phyloP scores from a whole-genome alignment of 2,113 vertebrate genomes.

The Sylvicapra grimmia region DNA sequence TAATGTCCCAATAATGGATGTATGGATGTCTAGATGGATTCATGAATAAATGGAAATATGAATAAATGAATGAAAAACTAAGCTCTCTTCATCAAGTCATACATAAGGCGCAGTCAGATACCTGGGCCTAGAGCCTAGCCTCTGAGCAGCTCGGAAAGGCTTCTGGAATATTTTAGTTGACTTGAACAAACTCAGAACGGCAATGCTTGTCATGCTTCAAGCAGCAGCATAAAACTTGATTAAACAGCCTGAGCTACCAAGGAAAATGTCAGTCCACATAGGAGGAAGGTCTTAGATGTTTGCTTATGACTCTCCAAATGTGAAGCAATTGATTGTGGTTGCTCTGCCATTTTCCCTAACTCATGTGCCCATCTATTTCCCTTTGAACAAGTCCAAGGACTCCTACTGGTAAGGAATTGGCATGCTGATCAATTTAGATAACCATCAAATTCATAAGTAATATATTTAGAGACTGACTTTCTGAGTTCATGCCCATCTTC shows the following conservation, averaged over 20 bases:
- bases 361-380: not conserved
- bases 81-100: not conserved
- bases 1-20: not conserved
- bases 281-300: not conserved
- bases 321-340: not conserved
- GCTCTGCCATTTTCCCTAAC: not conserved
- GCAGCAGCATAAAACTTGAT: not conserved
- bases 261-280: slow-evolving; percentile 6
- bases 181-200: not conserved
- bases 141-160: not conserved
- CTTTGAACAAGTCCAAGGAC: not conserved
- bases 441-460: slow-evolving; percentile 27
- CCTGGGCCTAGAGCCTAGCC: not conserved
- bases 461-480: slow-evolving; percentile 34
- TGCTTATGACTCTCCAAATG: not conserved
- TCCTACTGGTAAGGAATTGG: not conserved
- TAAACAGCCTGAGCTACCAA: slow-evolving; percentile 36
- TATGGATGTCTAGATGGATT: not conserved
- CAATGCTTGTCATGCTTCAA: not conserved
- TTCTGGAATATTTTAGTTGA: slow-evolving; percentile 10
- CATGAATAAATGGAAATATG: not conserved
- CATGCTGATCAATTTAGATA: slow-evolving; percentile 23
- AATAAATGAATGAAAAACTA: not conserved
- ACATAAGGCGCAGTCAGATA: not conserved
- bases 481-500: not conserved